phyloP scores from a whole-genome alignment of 2,797 vertebrate species.

The Pantherophis alleghaniensis region DNA sequence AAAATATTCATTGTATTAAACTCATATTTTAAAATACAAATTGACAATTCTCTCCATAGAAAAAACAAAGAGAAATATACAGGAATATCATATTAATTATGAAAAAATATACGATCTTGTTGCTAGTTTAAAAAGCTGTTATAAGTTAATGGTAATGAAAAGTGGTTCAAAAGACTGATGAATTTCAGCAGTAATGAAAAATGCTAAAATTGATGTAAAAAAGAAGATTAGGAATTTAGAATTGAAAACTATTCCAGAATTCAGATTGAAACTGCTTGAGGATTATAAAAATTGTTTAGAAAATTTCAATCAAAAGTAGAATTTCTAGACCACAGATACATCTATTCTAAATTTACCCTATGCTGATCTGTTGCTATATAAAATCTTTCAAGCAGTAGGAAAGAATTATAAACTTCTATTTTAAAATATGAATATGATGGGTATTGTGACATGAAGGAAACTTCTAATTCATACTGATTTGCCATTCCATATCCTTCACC shows the following conservation, averaged over 20 bases:
- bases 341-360: background rate
- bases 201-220: too few species aligned
- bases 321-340: background rate
- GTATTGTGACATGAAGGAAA: background rate
- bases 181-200: background rate
- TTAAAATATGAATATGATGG: background rate
- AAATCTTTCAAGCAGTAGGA: background rate
- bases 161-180: background rate
- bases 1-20: background rate
- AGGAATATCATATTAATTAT: background rate
- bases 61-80: background rate
- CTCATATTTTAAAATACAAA: background rate
- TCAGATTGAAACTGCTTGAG: background rate
- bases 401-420: background rate
- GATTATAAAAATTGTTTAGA: background rate
- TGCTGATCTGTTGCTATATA: background rate
- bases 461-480: background rate
- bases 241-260: background rate
- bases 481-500: background rate
- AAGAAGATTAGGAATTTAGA: background rate
- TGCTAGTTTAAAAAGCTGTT: background rate
- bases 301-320: background rate
- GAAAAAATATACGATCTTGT: background rate
- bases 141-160: background rate
- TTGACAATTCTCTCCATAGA: background rate